phyloP scores from a whole-genome alignment of 2,888 invertebrate species.

The Stictocephala bisonia region DNA sequence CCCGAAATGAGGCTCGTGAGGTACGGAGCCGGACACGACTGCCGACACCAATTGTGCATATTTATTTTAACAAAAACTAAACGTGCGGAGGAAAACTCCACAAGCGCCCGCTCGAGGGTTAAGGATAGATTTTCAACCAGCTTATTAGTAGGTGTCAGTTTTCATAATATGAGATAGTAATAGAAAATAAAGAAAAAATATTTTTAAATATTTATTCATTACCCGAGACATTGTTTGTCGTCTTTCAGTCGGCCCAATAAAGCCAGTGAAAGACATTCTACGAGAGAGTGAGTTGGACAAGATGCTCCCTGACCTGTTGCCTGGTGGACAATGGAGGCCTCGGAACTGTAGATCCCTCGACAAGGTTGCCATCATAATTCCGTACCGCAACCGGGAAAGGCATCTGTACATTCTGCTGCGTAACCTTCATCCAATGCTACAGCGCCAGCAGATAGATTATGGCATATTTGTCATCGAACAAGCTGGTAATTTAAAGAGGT shows the following conservation, averaged over 20 bases:
- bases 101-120: too few species aligned
- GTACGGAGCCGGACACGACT: too few species aligned
- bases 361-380: constrained; percentile 92
- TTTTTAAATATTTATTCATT: not conserved
- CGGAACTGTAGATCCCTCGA: constrained; percentile 79
- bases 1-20: too few species aligned
- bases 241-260: constrained; percentile 73
- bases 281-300: constrained; percentile 26
- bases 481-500: constrained; percentile 70
- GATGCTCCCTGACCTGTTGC: constrained; percentile 41
- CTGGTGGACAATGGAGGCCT: constrained; percentile 88
- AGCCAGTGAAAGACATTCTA: constrained; percentile 73
- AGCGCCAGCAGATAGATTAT: constrained; percentile 93
- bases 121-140: too few species aligned
- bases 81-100: too few species aligned
- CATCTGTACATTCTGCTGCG: constrained; percentile 90
- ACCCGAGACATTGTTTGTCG: too few species aligned
- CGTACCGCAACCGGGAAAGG: constrained; percentile 86
- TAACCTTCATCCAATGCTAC: constrained; percentile 93
- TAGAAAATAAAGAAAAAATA: too few species aligned
- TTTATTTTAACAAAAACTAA: too few species aligned
- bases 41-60: too few species aligned
- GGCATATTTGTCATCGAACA: constrained; percentile 95
- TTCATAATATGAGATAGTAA: too few species aligned
- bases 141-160: too few species aligned